Conservation (phyloP, 2,888 invertebrate genomes). For the Ectemnius lituratus region DNA sequence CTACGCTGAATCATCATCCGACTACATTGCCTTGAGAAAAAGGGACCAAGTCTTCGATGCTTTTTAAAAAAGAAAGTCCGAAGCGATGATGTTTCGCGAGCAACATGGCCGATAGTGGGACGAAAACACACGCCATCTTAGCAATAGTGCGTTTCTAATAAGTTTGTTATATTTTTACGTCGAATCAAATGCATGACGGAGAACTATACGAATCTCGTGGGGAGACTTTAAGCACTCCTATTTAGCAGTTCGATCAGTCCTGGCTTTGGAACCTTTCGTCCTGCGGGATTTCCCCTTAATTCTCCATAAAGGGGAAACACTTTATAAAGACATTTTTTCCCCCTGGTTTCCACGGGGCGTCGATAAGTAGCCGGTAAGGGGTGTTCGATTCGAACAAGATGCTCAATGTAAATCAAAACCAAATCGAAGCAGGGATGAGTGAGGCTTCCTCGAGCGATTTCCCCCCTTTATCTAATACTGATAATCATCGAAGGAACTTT, state of each 20-base stretch:
- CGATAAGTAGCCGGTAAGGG: slow-evolving; percentile 26
- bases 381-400: slow-evolving; percentile 32
- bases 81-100: too few relatives aligned
- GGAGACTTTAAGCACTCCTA: background rate
- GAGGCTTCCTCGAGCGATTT: background rate
- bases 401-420: slow-evolving; percentile 44
- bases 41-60: too few relatives aligned
- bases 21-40: too few relatives aligned
- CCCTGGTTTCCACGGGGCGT: background rate
- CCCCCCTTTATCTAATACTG: too few relatives aligned
- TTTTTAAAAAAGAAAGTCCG: too few relatives aligned
- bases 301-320: slow-evolving; percentile 4
- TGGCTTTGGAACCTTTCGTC: background rate
- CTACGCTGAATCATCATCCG: too few relatives aligned
- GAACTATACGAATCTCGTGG: background rate
- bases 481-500: background rate
- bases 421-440: slow-evolving; percentile 18
- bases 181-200: slow-evolving; percentile 17
- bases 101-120: too few relatives aligned
- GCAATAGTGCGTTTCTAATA: slow-evolving; percentile 7
- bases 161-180: slow-evolving; percentile 37
- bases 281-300: background rate
- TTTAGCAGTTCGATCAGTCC: background rate
- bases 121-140: background rate
- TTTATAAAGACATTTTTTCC: background rate